A percentile compares a stretch with the other conserved stretches of the same genome.
Evolutionary conservation across 2,888 invertebrate genomes (phyloP).

Genomic region (Phyllotreta cruciferae): DNA sequence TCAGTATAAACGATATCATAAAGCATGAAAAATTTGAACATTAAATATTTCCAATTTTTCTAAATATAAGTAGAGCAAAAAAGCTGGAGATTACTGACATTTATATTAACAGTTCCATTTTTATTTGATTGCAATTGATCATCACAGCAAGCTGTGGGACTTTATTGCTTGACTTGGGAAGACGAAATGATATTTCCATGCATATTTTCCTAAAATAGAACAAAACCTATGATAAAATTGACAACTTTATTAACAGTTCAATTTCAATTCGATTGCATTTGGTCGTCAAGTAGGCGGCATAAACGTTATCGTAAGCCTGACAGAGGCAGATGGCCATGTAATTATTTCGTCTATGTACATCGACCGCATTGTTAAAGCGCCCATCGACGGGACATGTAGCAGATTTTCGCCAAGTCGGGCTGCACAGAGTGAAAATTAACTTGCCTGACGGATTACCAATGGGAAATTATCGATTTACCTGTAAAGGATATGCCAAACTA

Average conservation of each 20-base stretch:
- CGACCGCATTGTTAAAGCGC: conserved; percentile 35
- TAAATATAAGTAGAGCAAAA: too few species aligned
- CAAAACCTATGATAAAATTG: too few species aligned
- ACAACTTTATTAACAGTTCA: too few species aligned
- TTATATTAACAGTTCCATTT: too few species aligned
- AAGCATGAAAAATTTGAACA: too few species aligned
- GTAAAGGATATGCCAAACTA: conserved; percentile 16
- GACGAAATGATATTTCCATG: not conserved
- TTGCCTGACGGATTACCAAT: conserved; percentile 18
- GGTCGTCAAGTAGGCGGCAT: conserved; percentile 16
- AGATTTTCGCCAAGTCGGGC: conserved; percentile 20
- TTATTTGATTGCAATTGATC: too few species aligned
- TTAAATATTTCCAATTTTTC: too few species aligned
- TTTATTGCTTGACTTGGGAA: too few species aligned
- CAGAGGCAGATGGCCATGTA: conserved; percentile 39
- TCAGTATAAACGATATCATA: too few species aligned
- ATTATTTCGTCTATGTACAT: conserved; percentile 36
- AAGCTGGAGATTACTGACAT: too few species aligned
- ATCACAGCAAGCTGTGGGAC: too few species aligned
- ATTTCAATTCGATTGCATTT: not conserved
- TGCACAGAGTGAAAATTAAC: conserved; percentile 19
- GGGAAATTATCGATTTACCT: conserved; percentile 18
- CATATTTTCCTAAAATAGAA: too few species aligned
- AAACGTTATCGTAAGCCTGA: conserved; percentile 35
- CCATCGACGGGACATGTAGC: conserved; percentile 20